A percentile compares a stretch with the other conserved stretches of the same genome.
Evolutionary conservation across 1,140 invertebrate genomes (phyloP).

Genomic region (Ceratosolen solmsi): DNA sequence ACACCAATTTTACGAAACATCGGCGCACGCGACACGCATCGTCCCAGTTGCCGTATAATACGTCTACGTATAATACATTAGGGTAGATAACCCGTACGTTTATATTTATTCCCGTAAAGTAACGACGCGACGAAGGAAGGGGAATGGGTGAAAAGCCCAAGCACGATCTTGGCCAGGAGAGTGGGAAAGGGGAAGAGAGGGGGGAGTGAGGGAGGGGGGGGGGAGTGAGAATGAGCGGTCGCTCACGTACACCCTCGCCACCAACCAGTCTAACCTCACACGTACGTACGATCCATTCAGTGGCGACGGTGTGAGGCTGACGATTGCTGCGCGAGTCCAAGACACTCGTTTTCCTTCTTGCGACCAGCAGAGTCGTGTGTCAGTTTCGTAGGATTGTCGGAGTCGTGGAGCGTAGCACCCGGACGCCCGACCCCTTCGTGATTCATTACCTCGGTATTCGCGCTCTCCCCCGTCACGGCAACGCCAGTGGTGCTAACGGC

Average conservation of each 20-base stretch:
- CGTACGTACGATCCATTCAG: not conserved
- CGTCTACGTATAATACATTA: not conserved
- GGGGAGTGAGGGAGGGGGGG: not conserved
- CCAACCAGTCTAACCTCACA: not conserved
- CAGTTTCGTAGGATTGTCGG: not conserved
- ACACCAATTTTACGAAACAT: too few relatives aligned
- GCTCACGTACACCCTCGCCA: not conserved
- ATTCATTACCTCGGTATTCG: slow-evolving; percentile 25
- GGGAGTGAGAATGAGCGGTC: not conserved
- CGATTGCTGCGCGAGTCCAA: not conserved
- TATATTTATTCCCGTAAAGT: slow-evolving; percentile 1
- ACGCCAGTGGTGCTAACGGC: too few relatives aligned
- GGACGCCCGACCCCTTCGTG: not conserved
- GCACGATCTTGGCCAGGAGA: not conserved
- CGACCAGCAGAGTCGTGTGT: not conserved
- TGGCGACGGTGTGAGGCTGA: not conserved
- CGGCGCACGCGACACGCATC: too few relatives aligned
- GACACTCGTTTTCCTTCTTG: not conserved
- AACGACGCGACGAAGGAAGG: too few relatives aligned
- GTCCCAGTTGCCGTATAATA: not conserved
- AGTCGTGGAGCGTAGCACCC: not conserved
- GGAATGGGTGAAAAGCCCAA: not conserved
- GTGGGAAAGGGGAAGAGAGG: not conserved
- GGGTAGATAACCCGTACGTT: not conserved
- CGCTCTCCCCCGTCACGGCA: not conserved